Conservation (phyloP, 2,888 invertebrate species). For the Saturnia pavonia region DNA sequence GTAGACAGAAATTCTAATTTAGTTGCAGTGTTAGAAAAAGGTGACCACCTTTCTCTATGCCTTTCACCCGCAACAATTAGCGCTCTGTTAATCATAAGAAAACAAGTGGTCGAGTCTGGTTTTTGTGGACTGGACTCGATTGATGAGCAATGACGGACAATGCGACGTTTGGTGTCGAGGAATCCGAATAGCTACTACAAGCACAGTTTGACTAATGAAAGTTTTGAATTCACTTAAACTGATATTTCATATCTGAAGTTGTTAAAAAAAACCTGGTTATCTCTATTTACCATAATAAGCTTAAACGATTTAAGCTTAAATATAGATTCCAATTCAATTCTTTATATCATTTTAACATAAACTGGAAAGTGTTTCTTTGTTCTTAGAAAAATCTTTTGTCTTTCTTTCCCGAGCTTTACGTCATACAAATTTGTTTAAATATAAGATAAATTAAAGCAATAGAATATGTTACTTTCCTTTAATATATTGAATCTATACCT, state of each 20-base stretch:
- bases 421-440: background rate
- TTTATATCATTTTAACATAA: background rate
- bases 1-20: slow-evolving; percentile 46
- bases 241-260: background rate
- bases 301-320: too few relatives aligned
- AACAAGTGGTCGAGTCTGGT: slow-evolving; percentile 51
- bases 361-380: background rate
- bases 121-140: slow-evolving; percentile 39
- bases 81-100: slow-evolving; percentile 74
- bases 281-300: too few relatives aligned
- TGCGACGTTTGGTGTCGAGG: background rate
- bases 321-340: background rate
- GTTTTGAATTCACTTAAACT: background rate
- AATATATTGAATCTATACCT: too few relatives aligned
- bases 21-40: slow-evolving; percentile 40
- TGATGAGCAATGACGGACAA: slow-evolving; percentile 30
- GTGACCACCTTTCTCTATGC: slow-evolving; percentile 69
- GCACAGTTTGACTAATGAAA: background rate
- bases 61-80: slow-evolving; percentile 74
- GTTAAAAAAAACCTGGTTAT: background rate
- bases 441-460: background rate
- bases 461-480: too few relatives aligned
- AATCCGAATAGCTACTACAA: background rate
- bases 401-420: background rate
- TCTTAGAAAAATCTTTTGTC: background rate